Evolutionary conservation across 2,113 vertebrate species (phyloP).

Genomic region (Carettochelys insculpta): DNA sequence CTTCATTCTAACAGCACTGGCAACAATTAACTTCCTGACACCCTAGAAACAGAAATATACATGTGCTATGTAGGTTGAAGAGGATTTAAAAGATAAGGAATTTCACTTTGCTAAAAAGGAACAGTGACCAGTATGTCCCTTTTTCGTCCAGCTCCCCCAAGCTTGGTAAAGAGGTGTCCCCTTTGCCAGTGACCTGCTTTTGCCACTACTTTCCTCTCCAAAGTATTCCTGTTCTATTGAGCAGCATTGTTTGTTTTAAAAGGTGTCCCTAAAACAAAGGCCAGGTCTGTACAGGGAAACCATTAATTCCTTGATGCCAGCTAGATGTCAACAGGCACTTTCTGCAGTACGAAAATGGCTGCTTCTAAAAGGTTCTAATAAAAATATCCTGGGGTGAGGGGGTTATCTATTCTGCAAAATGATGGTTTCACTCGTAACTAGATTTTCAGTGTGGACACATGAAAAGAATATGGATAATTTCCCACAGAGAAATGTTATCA

Average conservation of each 20-base stretch:
- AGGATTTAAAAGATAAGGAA: not conserved
- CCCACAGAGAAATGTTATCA: not conserved
- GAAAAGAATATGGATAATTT: not conserved
- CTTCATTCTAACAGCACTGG: not conserved
- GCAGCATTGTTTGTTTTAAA: slow-evolving; percentile 58
- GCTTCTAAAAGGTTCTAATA: slow-evolving; percentile 25
- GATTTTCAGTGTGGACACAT: not conserved
- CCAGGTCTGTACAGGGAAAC: slow-evolving; percentile 40
- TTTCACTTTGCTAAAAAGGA: not conserved
- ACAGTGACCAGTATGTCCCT: not conserved
- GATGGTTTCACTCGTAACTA: not conserved
- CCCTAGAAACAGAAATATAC: not conserved
- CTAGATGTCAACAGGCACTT: not conserved
- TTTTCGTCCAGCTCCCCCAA: not conserved
- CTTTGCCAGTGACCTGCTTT: not conserved
- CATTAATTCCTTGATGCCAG: slow-evolving; percentile 15
- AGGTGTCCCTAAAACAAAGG: not conserved
- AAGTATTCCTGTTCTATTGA: slow-evolving; percentile 39
- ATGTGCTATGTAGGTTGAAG: not conserved
- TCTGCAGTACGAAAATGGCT: not conserved
- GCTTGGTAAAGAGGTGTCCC: not conserved
- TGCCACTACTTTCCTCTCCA: not conserved
- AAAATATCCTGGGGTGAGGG: rapidly evolving
- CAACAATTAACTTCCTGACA: not conserved
- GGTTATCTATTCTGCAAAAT: slow-evolving; percentile 28